Percentiles rank a stretch among this genome's conserved stretches.
phyloP scores from a whole-genome alignment of 35 echinoderm and acorn worm species.

The Hemicentrotus pulcherrimus region DNA sequence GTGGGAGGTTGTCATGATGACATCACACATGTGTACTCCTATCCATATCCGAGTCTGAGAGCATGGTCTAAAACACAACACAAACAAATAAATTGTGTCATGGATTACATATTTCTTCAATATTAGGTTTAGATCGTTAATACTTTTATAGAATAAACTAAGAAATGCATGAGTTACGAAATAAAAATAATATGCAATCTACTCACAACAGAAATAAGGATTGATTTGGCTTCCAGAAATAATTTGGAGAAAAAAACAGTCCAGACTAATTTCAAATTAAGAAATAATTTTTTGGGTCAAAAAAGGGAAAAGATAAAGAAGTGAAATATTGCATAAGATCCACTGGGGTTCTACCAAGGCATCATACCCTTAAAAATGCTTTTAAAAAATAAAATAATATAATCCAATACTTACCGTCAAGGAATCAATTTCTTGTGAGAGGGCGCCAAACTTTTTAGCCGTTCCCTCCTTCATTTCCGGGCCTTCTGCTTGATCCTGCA shows the following conservation, averaged over 20 bases:
- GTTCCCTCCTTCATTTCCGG: constrained; percentile 32
- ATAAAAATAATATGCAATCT: too few relatives aligned
- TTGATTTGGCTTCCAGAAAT: too few relatives aligned
- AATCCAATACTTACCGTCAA: constrained; percentile 53
- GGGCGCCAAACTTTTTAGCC: constrained; percentile 51
- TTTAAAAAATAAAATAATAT: neutral
- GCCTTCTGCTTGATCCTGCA: constrained; percentile 16
- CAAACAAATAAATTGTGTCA: too few relatives aligned
- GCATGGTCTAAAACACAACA: constrained; percentile 30
- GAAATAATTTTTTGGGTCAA: neutral
- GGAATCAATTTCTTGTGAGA: constrained; percentile 61
- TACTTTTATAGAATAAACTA: too few relatives aligned
- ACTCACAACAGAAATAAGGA: too few relatives aligned
- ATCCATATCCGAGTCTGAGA: neutral
- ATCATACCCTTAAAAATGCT: neutral
- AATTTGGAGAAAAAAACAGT: too few relatives aligned
- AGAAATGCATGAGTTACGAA: too few relatives aligned
- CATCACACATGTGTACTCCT: constrained; percentile 32
- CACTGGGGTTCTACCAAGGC: neutral
- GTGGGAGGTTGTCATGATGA: constrained; percentile 10
- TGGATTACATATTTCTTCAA: too few relatives aligned
- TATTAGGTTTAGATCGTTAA: too few relatives aligned
- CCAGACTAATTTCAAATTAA: neutral
- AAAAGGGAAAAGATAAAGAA: neutral
- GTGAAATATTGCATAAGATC: neutral